phyloP scores from a whole-genome alignment of 2,888 invertebrate species.

The Blomia tropicalis region DNA sequence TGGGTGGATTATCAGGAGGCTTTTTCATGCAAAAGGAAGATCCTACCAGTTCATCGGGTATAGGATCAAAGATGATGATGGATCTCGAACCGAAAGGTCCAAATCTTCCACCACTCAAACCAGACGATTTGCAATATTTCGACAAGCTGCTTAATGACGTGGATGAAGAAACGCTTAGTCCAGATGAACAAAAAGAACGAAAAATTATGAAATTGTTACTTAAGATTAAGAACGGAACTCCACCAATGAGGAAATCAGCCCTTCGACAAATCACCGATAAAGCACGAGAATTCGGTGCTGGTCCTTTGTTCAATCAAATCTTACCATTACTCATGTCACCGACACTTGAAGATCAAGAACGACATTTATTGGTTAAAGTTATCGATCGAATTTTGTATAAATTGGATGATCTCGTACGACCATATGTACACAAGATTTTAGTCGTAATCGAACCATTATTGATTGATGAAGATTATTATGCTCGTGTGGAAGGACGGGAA shows the following conservation, averaged over 20 bases:
- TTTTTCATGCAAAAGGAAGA: constrained; percentile 80
- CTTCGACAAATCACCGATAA: constrained; percentile 95
- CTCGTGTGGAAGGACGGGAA: constrained; percentile 95
- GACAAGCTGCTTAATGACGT: constrained; percentile 93
- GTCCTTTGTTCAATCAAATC: constrained; percentile 96
- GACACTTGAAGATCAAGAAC: constrained; percentile 94
- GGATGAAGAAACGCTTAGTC: constrained; percentile 82
- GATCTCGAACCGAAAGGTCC: constrained; percentile 91
- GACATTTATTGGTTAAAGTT: constrained; percentile 94
- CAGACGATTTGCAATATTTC: constrained; percentile 98
- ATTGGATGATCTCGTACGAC: constrained; percentile 90
- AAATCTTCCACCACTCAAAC: constrained; percentile 96
- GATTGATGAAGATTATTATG: constrained; percentile 99
- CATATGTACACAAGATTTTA: constrained; percentile 97
- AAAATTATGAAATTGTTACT: constrained; percentile 96
- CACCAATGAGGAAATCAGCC: constrained; percentile 97
- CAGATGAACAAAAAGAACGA: constrained; percentile 92
- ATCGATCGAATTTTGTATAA: constrained; percentile 97
- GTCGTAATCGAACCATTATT: constrained; percentile 96
- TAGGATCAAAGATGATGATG: constrained; percentile 48
- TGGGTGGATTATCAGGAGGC: constrained; percentile 44
- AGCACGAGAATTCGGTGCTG: constrained; percentile 93
- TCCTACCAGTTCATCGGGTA: constrained; percentile 46
- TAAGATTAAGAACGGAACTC: constrained; percentile 98
- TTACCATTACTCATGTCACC: constrained; percentile 98